These are phyloP conservation scores for Athalia circularis DNA, from an alignment of 2,888 invertebrate species.

Conservation along the genomic window DNA sequence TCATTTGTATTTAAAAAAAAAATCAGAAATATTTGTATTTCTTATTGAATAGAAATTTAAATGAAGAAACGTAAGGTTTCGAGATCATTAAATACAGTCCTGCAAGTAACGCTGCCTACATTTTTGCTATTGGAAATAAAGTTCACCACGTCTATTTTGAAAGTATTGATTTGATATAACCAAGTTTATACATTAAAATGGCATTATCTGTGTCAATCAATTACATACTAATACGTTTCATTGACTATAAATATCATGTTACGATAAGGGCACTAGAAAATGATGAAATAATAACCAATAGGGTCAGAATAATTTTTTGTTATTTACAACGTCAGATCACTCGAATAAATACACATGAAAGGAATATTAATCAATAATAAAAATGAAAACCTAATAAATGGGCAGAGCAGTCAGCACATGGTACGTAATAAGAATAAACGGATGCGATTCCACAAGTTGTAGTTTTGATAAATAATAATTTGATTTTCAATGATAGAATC, in stretches of 20 bases:
- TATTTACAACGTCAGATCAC: constrained; percentile 31
- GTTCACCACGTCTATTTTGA: neutral
- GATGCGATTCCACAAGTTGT: neutral
- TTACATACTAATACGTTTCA: constrained; percentile 5
- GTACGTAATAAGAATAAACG: neutral
- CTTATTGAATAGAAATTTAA: neutral
- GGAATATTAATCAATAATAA: neutral
- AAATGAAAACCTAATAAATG: neutral
- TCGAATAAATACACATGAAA: constrained; percentile 30
- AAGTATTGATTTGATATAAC: neutral
- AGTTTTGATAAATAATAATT: constrained; percentile 34
- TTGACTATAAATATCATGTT: constrained; percentile 29
- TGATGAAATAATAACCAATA: constrained; percentile 26
- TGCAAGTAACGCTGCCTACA: neutral
- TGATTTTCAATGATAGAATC: constrained; percentile 32
- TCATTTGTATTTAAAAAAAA: neutral
- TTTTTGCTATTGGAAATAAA: constrained; percentile 5
- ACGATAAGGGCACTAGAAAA: neutral
- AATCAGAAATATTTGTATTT: constrained; percentile 7
- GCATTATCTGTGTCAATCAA: constrained; percentile 16
- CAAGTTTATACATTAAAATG: constrained; percentile 11
- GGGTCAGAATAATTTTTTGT: constrained; percentile 4
- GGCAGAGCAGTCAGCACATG: constrained; percentile 11
- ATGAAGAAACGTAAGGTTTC: constrained; percentile 17
- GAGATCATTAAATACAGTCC: constrained; percentile 18